Conservation (phyloP, 2,113 vertebrate genomes). For the Tragelaphus imberbis region DNA sequence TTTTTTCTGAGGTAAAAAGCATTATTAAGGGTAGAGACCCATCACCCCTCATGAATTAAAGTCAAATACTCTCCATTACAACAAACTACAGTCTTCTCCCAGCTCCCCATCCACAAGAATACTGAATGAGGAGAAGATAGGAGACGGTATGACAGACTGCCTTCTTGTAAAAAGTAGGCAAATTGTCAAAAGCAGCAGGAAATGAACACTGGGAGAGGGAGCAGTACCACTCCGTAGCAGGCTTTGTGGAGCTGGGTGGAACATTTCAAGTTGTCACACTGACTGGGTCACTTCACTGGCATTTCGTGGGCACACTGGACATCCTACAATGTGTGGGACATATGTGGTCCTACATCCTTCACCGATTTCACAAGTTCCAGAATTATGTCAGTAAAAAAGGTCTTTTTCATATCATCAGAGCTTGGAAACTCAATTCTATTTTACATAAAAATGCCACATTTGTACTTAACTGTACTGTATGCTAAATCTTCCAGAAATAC, state of each 20-base stretch:
- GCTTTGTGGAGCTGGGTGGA: neutral
- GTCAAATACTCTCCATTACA: neutral
- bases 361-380: neutral
- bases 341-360: neutral
- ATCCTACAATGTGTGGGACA: neutral
- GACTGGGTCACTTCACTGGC: neutral
- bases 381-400: neutral
- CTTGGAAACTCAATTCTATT: neutral
- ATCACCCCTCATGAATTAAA: neutral
- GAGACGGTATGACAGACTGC: neutral
- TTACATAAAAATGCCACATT: neutral
- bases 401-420: neutral
- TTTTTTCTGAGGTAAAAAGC: neutral
- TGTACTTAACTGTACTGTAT: neutral
- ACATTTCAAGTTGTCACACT: too few relatives aligned
- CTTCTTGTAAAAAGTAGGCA: neutral
- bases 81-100: neutral
- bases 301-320: neutral
- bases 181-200: neutral
- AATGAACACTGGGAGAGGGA: neutral
- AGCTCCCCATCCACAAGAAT: rapidly evolving
- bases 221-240: too few relatives aligned
- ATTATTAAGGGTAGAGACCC: neutral
- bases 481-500: neutral
- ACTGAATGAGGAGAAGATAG: neutral